Conservation (phyloP, 1,140 invertebrate genomes). For the Drosophila sulfurigaster region DNA sequence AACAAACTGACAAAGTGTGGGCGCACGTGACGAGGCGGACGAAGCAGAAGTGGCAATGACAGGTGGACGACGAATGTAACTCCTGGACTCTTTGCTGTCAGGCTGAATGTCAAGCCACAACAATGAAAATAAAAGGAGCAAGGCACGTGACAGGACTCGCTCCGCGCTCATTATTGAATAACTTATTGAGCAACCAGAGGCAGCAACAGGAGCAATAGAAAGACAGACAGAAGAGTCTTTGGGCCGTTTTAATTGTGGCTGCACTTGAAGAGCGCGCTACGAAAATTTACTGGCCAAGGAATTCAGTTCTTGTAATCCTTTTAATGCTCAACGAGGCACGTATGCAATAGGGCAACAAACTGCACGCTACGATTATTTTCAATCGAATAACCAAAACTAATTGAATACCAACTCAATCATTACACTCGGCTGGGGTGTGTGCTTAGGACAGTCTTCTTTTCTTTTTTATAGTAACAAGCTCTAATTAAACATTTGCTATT, state of each 20-base stretch:
- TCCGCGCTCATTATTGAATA: constrained; percentile 77
- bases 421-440: constrained; percentile 26
- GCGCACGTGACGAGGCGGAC: constrained; percentile 69
- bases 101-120: constrained; percentile 45
- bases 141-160: constrained; percentile 75
- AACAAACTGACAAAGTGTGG: constrained; percentile 60
- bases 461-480: not conserved
- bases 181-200: constrained; percentile 50
- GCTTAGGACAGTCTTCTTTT: constrained; percentile 45
- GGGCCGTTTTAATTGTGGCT: constrained; percentile 64
- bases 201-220: too few species aligned
- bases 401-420: constrained; percentile 25
- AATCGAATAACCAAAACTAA: constrained; percentile 27
- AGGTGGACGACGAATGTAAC: constrained; percentile 56
- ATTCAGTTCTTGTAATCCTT: constrained; percentile 63
- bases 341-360: constrained; percentile 52
- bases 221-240: not conserved
- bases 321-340: constrained; percentile 61
- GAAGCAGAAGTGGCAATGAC: constrained; percentile 50
- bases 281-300: constrained; percentile 27
- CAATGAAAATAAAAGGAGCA: constrained; percentile 74
- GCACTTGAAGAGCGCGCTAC: constrained; percentile 10
- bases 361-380: constrained; percentile 48
- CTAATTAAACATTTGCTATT: constrained; percentile 33
- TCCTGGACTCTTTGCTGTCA: constrained; percentile 2